These are phyloP conservation scores for Eupeodes luniger DNA, from an alignment of 2,888 invertebrate species.

Conservation along the genomic window DNA sequence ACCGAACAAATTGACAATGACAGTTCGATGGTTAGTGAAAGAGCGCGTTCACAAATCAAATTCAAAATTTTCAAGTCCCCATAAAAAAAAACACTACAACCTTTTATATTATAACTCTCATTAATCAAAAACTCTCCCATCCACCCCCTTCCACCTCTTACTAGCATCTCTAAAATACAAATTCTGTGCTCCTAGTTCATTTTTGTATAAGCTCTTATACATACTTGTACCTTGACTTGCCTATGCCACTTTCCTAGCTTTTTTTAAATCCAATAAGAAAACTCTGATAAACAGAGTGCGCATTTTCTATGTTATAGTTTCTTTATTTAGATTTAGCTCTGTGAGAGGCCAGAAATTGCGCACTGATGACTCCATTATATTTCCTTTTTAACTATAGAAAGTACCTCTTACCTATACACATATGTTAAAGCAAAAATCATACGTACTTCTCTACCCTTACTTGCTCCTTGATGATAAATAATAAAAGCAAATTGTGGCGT, in stretches of 20 bases:
- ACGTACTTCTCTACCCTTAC: neutral
- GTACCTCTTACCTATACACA: neutral
- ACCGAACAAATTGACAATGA: too few relatives aligned
- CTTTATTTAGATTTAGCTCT: slow-evolving; percentile 19
- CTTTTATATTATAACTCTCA: too few relatives aligned
- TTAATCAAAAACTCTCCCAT: too few relatives aligned
- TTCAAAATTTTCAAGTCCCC: too few relatives aligned
- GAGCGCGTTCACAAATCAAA: too few relatives aligned
- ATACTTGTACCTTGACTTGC: too few relatives aligned
- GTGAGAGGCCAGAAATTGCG: slow-evolving; percentile 37
- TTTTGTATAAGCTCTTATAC: too few relatives aligned
- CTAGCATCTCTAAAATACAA: too few relatives aligned
- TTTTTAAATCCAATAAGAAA: neutral
- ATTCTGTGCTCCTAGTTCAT: too few relatives aligned
- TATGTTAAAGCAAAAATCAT: neutral
- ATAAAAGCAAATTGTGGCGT: slow-evolving; percentile 6
- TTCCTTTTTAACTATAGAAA: slow-evolving; percentile 4
- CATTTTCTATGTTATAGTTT: slow-evolving; percentile 16
- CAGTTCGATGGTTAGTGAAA: too few relatives aligned
- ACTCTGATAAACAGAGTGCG: slow-evolving; percentile 31
- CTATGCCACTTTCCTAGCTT: neutral
- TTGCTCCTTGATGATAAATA: slow-evolving; percentile 1
- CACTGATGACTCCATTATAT: slow-evolving; percentile 31
- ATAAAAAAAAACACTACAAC: too few relatives aligned
- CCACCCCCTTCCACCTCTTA: too few relatives aligned